These are phyloP conservation scores for Micromussa lordhowensis DNA, from an alignment of 92 coral and sea anemone genomes.

Conservation along the genomic window DNA sequence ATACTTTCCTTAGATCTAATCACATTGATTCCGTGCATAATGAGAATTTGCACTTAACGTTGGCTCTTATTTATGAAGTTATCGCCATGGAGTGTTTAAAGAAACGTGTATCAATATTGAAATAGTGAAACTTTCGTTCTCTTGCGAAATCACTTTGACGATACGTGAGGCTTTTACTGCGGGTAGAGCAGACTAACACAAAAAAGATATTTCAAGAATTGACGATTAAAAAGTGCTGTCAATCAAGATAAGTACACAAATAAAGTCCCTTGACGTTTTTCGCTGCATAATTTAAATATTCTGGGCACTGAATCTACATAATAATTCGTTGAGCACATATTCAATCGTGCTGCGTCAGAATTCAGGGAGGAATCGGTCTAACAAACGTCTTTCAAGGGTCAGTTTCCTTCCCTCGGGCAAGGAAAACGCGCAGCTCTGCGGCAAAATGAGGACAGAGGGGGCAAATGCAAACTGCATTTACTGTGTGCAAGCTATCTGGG, in stretches of 20 bases:
- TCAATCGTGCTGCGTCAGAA: not conserved
- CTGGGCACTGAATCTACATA: not conserved
- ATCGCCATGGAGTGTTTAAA: not conserved
- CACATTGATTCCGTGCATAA: not conserved
- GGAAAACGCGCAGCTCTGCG: not conserved
- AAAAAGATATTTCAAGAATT: not conserved
- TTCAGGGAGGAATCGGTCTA: not conserved
- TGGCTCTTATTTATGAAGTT: not conserved
- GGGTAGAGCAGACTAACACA: not conserved
- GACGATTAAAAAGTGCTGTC: not conserved
- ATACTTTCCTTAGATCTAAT: not conserved
- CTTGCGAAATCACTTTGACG: slow-evolving; percentile 2
- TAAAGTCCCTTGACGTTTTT: not conserved
- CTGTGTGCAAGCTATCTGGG: not conserved
- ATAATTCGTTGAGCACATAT: not conserved
- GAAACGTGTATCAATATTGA: not conserved
- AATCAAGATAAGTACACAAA: not conserved
- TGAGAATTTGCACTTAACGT: not conserved
- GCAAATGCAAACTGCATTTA: not conserved
- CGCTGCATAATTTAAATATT: not conserved
- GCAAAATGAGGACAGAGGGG: not conserved
- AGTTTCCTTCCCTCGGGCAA: not conserved
- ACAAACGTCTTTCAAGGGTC: not conserved
- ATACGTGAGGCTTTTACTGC: not conserved
- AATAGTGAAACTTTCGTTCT: not conserved